Percentiles rank a stretch among this genome's conserved stretches.
Evolutionary conservation across 2,113 vertebrate genomes (phyloP).

Genomic region (Bambusicola thoracicus): DNA sequence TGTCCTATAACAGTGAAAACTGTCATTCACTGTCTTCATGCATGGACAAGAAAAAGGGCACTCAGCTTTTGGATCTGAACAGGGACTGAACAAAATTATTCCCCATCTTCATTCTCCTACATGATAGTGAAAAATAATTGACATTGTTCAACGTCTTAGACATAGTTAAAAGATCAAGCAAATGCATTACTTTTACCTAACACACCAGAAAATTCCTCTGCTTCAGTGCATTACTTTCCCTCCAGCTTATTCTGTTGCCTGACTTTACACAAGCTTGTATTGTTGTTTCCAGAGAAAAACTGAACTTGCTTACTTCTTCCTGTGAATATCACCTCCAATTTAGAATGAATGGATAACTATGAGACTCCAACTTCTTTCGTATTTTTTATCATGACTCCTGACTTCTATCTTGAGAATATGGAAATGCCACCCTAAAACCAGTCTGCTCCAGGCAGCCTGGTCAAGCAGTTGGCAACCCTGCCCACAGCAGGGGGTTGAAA

Average conservation of each 20-base stretch:
- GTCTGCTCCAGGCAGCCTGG: too few species aligned
- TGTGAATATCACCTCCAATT: background rate
- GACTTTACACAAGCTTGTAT: accelerated
- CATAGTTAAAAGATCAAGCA: background rate
- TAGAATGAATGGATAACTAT: background rate
- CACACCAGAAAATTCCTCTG: background rate
- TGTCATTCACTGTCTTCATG: background rate
- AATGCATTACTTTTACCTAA: background rate
- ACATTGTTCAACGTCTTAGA: background rate
- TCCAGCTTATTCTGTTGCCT: background rate
- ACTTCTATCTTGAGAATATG: background rate
- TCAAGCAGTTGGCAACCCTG: too few species aligned
- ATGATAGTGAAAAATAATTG: background rate
- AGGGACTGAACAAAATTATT: background rate
- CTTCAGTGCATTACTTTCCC: background rate
- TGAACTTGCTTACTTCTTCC: background rate
- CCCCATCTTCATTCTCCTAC: background rate
- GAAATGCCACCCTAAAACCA: background rate
- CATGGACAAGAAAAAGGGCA: background rate
- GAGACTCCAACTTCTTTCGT: background rate
- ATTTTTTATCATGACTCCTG: background rate
- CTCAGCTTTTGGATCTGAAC: background rate
- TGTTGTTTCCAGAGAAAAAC: background rate
- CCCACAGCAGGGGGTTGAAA: too few species aligned
- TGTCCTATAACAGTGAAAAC: background rate